Conservation (phyloP, 2,113 vertebrate species). For the Campylorhamphus procurvoides region DNA sequence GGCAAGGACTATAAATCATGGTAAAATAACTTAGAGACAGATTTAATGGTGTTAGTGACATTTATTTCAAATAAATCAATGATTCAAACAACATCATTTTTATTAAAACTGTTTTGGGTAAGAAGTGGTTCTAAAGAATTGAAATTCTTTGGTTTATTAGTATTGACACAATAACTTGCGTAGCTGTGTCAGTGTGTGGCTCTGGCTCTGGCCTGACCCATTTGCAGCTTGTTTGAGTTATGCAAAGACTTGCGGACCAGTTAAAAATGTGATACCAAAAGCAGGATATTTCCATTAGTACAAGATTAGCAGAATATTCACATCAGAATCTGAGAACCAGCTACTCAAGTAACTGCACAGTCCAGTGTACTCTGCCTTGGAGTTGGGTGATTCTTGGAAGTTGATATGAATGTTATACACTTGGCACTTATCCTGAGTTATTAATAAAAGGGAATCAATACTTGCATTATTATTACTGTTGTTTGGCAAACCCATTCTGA, state of each 20-base stretch:
- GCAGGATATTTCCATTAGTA: neutral
- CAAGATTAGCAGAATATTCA: neutral
- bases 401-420: neutral
- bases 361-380: neutral
- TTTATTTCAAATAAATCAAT: neutral
- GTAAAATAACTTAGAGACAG: neutral
- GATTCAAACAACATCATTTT: neutral
- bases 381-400: neutral
- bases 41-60: neutral
- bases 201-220: neutral
- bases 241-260: neutral
- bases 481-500: neutral
- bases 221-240: neutral
- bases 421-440: neutral
- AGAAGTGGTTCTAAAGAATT: neutral
- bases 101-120: neutral
- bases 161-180: neutral
- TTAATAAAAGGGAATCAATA: neutral
- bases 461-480: neutral
- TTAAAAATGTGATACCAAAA: neutral
- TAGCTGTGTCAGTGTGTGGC: neutral
- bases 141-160: neutral
- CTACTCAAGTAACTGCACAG: neutral
- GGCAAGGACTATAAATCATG: neutral
- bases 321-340: neutral